Base-by-base conservation (phyloP, 1,140 invertebrate species). In the Drosophila asahinai region DNA sequence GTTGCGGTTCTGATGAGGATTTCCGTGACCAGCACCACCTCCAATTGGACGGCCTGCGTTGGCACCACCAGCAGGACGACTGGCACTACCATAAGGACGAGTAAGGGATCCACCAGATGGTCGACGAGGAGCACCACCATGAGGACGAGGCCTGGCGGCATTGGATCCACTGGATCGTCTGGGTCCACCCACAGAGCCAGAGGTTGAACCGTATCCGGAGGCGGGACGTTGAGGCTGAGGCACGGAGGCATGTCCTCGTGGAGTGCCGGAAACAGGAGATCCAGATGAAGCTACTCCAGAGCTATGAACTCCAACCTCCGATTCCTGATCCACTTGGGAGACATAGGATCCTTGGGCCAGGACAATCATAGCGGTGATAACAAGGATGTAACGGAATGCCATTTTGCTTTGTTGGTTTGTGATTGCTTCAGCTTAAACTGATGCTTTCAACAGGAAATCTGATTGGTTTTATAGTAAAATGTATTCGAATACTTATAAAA, bases 331-430 rank as follows among this genome's bases (percentile, higher is more conserved):
- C 8, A 72, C 38, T 11, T 54, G 15, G 5, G 38, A 33, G 38
- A 73, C 11, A 43, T 43, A 27, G 2, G 54, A 72, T 61, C 67
- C 70, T 52, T 73, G 71, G 22, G 55, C 45, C 36, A 73, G 45
- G 52, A 73, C 54, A 14, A 73, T 14, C 38, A 59, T 30, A 25
- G 68, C 67, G 43, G 47, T 51, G 19, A 73, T 51, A n/a, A 72
- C 45, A 22, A 60, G 42, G 36, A 72, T 38, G 14, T 25, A 51
- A 5, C 19, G 45, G 27, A 73, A 27, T 6, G 70, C 67, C 71
- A 73, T 73, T 17, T 36, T 55, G 3, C 6, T n/a, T 5, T 5
- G 9, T 6, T 15, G 17, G n/a, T 11, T 54, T 33, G 42, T 11
- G 19, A 25, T 25, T 57, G 38, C 19, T 57, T 57, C 36, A 57